Evolutionary conservation across 2,888 invertebrate species (phyloP).

Genomic region (Chorisops tibialis): DNA sequence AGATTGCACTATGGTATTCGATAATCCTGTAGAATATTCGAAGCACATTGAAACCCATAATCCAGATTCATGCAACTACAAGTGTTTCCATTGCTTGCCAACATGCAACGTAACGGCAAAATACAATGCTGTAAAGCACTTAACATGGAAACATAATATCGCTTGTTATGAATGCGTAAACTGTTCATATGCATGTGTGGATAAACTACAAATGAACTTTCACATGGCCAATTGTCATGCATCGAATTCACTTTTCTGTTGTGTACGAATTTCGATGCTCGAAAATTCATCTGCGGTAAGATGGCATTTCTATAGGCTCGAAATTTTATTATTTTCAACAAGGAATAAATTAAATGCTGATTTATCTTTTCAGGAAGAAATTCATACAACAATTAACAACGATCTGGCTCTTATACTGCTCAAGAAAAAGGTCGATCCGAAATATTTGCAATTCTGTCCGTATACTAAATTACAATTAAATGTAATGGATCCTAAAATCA

Average conservation of each 20-base stretch:
- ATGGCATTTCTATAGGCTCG: no score
- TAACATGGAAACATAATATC: conserved; percentile 48
- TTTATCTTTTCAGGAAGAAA: conserved; percentile 16
- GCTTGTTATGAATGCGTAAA: conserved; percentile 55
- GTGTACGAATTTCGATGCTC: conserved; percentile 41
- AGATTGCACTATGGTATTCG: conserved; percentile 29
- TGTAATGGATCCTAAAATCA: conserved; percentile 12
- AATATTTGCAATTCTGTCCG: conserved; percentile 1
- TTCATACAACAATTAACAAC: conserved; percentile 6
- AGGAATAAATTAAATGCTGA: no score
- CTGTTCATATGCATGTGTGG: conserved; percentile 51
- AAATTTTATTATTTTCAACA: no score
- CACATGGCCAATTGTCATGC: conserved; percentile 55
- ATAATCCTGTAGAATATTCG: conserved; percentile 21
- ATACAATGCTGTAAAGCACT: conserved; percentile 43
- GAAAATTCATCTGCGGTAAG: conserved; percentile 7
- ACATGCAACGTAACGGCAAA: not conserved
- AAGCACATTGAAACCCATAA: conserved; percentile 22
- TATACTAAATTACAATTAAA: conserved; percentile 20
- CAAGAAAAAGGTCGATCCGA: not conserved
- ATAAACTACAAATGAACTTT: conserved; percentile 48
- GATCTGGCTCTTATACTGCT: conserved; percentile 24
- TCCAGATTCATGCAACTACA: not conserved
- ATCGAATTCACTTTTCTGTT: conserved; percentile 46
- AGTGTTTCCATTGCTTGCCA: not conserved